These are phyloP conservation scores for Mizuhopecten yessoensis DNA, from an alignment of 1,140 invertebrate species.

Conservation along the genomic window DNA sequence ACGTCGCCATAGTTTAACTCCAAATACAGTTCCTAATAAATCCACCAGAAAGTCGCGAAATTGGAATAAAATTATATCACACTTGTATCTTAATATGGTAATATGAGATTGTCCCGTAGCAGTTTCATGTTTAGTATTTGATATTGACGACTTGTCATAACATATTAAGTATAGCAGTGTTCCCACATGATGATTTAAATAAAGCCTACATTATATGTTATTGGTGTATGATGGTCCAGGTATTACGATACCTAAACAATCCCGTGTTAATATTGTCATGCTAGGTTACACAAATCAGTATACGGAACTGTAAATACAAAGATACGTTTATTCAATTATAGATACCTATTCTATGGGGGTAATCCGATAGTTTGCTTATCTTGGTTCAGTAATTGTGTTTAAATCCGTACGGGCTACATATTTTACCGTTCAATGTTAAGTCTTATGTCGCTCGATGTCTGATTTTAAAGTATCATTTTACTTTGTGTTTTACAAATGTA, in stretches of 20 bases:
- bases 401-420: not conserved
- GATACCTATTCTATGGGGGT: not conserved
- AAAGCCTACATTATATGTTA: not conserved
- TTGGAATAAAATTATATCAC: not conserved
- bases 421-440: not conserved
- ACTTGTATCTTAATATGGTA: not conserved
- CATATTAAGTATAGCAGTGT: not conserved
- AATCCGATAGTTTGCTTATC: constrained; percentile 28
- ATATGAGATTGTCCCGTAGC: not conserved
- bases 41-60: not conserved
- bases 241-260: not conserved
- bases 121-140: no score
- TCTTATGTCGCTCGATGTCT: not conserved
- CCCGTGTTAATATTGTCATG: not conserved
- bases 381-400: not conserved
- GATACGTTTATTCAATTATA: not conserved
- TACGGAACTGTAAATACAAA: constrained; percentile 8
- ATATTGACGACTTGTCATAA: not conserved
- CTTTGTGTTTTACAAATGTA: not conserved
- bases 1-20: not conserved
- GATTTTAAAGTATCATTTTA: not conserved
- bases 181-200: no score
- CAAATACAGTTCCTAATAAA: no score
- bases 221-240: not conserved
- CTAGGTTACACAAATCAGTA: not conserved